Conservation (phyloP, 2,113 vertebrate species). For the Sinocyclocheilus grahami region DNA sequence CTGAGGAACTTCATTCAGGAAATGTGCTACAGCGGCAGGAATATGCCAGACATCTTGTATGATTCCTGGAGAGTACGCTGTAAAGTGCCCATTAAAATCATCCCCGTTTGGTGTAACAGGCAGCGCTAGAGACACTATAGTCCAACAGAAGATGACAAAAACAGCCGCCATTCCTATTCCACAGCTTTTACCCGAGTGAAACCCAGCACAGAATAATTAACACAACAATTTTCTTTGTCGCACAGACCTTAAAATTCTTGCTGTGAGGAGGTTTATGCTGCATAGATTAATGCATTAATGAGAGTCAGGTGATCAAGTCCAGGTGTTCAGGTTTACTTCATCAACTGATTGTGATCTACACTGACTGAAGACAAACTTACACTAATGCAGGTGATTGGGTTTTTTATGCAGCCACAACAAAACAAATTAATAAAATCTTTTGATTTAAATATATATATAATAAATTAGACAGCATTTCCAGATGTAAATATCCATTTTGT, state of each 20-base stretch:
- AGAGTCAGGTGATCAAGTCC: neutral
- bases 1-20: neutral
- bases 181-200: neutral
- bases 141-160: neutral
- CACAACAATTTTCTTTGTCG: neutral
- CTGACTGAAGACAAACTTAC: neutral
- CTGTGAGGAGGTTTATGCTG: neutral
- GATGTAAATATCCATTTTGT: neutral
- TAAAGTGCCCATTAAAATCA: neutral
- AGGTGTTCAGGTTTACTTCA: conserved; percentile 15
- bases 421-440: neutral
- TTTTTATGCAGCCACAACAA: neutral
- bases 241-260: neutral
- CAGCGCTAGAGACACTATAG: neutral
- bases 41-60: conserved; percentile 8
- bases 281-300: neutral
- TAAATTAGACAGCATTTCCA: neutral
- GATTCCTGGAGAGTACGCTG: neutral
- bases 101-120: neutral
- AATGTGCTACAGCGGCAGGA: neutral
- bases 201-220: neutral
- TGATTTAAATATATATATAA: neutral
- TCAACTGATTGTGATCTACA: neutral
- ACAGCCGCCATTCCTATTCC: neutral
- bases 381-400: neutral